Base-by-base conservation (phyloP, 2,113 vertebrate species). In the Podarcis muralis region DNA sequence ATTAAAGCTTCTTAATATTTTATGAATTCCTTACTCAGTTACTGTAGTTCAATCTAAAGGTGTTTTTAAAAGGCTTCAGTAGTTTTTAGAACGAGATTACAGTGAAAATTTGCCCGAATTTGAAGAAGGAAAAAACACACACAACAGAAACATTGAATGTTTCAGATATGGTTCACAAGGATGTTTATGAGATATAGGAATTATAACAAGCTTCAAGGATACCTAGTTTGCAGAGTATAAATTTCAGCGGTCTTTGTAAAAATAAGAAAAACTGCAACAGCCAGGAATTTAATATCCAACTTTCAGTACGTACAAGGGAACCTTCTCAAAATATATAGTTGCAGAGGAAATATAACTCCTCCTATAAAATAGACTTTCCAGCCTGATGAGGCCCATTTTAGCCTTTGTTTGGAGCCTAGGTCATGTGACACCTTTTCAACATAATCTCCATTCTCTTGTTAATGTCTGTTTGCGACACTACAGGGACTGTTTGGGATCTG, bases 1-100 rank as follows among this genome's bases (percentile, higher is more conserved):
- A n/a, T 79, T 79, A 71, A 87, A 69, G n/a, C 77, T 25, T 87
- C n/a, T 13, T 80, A 35, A 7, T 65, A 48, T 82, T 87, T 88
- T 86, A 71, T 68, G 68, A 91, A 77, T 83, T 92, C 5, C 62
- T 87, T 23, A 76, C 74, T 76, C 25, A 87, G 0, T 72, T 1
- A 13, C 30, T n/a, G 0, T n/a, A 20, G 71, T 90, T 85, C 75
- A 1, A 1, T 81, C 81, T 23, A 53, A 87, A 82, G 8, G 20
- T 48, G 48, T 74, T 6, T 43, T 75, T 72, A 65, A 35, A 59
- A 32, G 62, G 6, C 2, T 77, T 76, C 37, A 81, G 85, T 80
- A 66, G 37, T 35, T 1, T 1, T 81, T 87, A 40, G 59, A 83
- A 48, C 7, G 5, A 66, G 86, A 37, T 71, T 12, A 37, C 30